phyloP scores from a whole-genome alignment of 2,113 vertebrate genomes.

The Sphaerodactylus townsendi region DNA sequence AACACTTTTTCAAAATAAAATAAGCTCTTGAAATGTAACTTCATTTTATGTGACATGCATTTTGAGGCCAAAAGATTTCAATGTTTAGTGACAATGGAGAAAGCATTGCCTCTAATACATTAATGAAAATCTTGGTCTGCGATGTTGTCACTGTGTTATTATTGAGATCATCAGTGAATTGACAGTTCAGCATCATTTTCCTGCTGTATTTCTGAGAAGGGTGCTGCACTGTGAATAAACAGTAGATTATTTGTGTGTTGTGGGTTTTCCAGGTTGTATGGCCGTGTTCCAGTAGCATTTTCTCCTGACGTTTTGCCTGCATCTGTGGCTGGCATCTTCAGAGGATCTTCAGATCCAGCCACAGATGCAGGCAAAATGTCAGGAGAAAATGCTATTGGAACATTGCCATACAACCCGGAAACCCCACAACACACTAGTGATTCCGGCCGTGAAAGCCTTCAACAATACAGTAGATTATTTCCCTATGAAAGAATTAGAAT shows the following conservation, averaged over 20 bases:
- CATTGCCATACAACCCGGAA: too few relatives aligned
- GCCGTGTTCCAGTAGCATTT: too few relatives aligned
- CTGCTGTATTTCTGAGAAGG: constrained; percentile 3
- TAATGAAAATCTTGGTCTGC: constrained; percentile 4
- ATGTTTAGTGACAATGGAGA: constrained; percentile 24
- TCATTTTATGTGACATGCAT: constrained; percentile 27
- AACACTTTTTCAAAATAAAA: constrained; percentile 32
- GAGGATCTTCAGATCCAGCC: too few relatives aligned
- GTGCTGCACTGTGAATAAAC: constrained; percentile 17
- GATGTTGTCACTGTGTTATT: not conserved
- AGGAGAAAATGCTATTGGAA: too few relatives aligned
- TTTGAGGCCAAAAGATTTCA: constrained; percentile 33
- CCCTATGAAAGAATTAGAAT: not conserved
- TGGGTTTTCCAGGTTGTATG: too few relatives aligned
- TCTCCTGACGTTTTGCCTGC: too few relatives aligned
- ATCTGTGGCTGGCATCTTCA: too few relatives aligned
- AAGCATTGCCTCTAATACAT: constrained; percentile 32
- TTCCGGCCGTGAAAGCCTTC: too few relatives aligned
- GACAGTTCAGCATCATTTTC: not conserved
- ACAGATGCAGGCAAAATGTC: too few relatives aligned
- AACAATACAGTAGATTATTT: not conserved
- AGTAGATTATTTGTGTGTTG: not conserved
- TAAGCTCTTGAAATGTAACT: not conserved
- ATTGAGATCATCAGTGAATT: constrained; percentile 22
- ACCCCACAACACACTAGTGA: too few relatives aligned